Evolutionary conservation across 2,797 vertebrate species (phyloP), one percentile per base, ranked within the genome.

Genomic region (Scyliorhinus canicula): DNA sequence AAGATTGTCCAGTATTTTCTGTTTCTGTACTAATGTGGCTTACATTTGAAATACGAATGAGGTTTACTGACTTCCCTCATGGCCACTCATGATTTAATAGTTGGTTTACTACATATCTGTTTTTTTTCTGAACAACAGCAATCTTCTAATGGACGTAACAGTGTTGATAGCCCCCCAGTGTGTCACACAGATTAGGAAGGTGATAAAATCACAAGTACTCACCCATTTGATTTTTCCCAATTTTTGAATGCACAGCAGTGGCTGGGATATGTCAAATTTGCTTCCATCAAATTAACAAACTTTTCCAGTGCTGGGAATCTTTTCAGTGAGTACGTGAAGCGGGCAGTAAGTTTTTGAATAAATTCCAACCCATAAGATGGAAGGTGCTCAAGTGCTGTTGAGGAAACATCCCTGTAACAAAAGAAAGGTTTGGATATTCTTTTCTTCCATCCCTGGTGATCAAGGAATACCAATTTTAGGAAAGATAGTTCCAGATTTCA

Each of bases 201-300:
- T 31, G n/a, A 71, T 24, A 93, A 69, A 71, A 50, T 52, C 47
- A 94, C 67, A 94, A 74, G 44, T 55, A 71, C 50, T 52, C 74
- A 94, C 93, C 93, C 67, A n/a, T 94, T 94, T n/a, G 93, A 52
- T 55, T 94, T 94, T 26, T 74, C 50, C 97, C 97, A 96, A 95
- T 97, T 98, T 95, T 96, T 96, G 96, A 99, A 97, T 50, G 98
- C 97, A 93, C 98, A 99, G 96, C 98, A 99, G 97, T 99, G 98
- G 95, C 98, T 98, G 95, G 98, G 98, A 95, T 98, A 99, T 0
- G 98, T 98, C 95, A 99, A 96, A 28, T 97, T 97, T 74, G 98
- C 98, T 65, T 98, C 97, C 95, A 97, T 96, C 79, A 99, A 97
- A 95, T 95, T 98, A 95, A 96, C 95, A 95, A 98, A 97, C 95